Conservation (phyloP, 2,888 invertebrate genomes). For the Heliconius hortense region DNA sequence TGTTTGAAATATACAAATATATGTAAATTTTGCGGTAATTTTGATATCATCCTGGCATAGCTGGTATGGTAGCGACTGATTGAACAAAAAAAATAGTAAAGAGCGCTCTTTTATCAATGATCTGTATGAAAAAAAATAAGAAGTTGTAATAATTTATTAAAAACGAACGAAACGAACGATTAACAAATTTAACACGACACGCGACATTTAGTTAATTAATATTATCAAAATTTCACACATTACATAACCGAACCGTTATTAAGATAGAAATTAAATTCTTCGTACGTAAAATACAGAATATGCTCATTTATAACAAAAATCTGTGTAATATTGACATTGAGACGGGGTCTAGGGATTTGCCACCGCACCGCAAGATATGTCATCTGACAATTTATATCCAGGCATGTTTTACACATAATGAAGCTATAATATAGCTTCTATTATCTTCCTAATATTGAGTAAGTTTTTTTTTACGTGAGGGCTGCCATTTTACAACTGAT, state of each 20-base stretch:
- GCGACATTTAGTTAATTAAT: background rate
- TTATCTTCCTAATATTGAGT: background rate
- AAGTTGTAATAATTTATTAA: too few relatives aligned
- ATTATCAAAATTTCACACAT: background rate
- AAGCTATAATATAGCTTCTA: background rate
- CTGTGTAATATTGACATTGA: conserved; percentile 40
- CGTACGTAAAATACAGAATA: conserved; percentile 12
- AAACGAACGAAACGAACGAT: too few relatives aligned
- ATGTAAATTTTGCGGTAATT: background rate
- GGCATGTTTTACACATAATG: conserved; percentile 30
- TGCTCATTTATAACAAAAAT: conserved; percentile 37
- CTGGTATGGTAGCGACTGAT: background rate
- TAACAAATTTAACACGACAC: too few relatives aligned
- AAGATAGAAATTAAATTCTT: conserved; percentile 18
- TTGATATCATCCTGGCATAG: background rate
- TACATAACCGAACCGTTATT: background rate
- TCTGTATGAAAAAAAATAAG: too few relatives aligned
- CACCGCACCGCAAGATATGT: conserved; percentile 56
- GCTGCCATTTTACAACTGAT: too few relatives aligned
- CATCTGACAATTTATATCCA: conserved; percentile 68
- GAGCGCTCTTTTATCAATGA: too few relatives aligned
- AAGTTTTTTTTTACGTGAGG: background rate
- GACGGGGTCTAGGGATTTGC: conserved; percentile 31
- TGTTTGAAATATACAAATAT: background rate
- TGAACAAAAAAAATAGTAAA: background rate